These are phyloP conservation scores for Zelostemma sp. DNA, from an alignment of 1,140 invertebrate genomes.

Conservation along the genomic window DNA sequence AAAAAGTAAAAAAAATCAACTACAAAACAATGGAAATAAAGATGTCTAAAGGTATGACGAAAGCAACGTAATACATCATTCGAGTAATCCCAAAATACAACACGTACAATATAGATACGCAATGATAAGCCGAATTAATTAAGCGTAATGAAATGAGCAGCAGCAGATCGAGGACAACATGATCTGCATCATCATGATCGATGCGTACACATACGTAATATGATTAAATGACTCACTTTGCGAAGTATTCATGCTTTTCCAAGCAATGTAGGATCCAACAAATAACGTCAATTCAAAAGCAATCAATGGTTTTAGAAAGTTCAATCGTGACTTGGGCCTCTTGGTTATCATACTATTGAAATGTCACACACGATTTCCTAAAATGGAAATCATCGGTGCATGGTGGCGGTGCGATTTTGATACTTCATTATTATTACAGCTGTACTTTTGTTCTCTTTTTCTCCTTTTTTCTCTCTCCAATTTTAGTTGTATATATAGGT, in stretches of 20 bases:
- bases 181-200: neutral
- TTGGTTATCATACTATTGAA: slow-evolving; percentile 63
- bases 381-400: slow-evolving; percentile 68
- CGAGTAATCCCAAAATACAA: no score
- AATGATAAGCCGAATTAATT: no score
- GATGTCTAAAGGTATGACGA: no score
- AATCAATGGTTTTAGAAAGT: slow-evolving; percentile 24
- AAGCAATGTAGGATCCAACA: slow-evolving; percentile 47
- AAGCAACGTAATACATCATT: no score
- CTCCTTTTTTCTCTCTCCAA: no score
- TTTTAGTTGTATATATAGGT: no score
- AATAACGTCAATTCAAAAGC: slow-evolving; percentile 43
- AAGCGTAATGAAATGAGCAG: no score
- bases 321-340: slow-evolving; percentile 26
- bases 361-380: slow-evolving; percentile 56
- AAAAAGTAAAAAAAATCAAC: slow-evolving; percentile 26
- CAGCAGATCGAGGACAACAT: neutral
- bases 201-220: neutral
- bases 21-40: no score
- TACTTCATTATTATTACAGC: no score
- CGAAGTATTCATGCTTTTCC: slow-evolving; percentile 57
- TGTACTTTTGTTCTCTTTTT: no score
- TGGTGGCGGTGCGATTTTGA: no score
- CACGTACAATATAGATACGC: no score
- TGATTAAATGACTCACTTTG: slow-evolving; percentile 54